Base-by-base conservation (phyloP, 2,113 vertebrate genomes). In the Tor tambroides region DNA sequence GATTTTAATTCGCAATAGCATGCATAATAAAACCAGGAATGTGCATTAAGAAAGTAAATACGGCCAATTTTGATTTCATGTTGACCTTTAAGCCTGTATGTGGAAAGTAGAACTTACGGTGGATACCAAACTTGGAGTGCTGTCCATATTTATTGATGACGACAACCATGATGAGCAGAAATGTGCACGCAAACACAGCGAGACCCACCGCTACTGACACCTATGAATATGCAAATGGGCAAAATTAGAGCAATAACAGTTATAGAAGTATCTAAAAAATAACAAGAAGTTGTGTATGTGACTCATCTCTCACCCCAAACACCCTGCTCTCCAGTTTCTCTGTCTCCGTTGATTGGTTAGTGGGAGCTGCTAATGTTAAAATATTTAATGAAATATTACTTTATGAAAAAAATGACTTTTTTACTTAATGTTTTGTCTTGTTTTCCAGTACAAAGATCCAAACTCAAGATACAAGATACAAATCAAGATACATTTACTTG, bases 121-220 rank as follows among this genome's bases (percentile, higher is more conserved):
- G 96, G 86, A 98, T 96, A 19, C 97, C 96, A 1, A 99, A 97
- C 93, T 99, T 99, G 93, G 96, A 96, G 5, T 95, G 95, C 63
- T 93, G 96, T 46, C 97, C 96, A 0, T 97, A 99, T 92, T 97
- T 98, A 94, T 97, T 97, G 86, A 98, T 94, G n/a, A 96, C 92
- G 59, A 98, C 23, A 72, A 97, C 91, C 84, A 95, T 92, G 21
- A 96, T 41, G 0, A 97, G 96, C 38, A 99, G 95, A 89, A 97
- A 97, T 14, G 95, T 92, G 88, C 95, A 97, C 38, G 96, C 95
- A 0, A 96, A 97, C 76, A 97, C 93, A 0, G 96, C 97, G 21
- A 99, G 92, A 0, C 95, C 96, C 91, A 98, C 97, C 0, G 97
- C 97, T 91, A 98, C 95, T 0, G 96, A 97, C 83, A 99, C 96